Evolutionary conservation across 2,888 invertebrate genomes (phyloP), one percentile per base, ranked within the genome.

Genomic region (Apotomis capreana): DNA sequence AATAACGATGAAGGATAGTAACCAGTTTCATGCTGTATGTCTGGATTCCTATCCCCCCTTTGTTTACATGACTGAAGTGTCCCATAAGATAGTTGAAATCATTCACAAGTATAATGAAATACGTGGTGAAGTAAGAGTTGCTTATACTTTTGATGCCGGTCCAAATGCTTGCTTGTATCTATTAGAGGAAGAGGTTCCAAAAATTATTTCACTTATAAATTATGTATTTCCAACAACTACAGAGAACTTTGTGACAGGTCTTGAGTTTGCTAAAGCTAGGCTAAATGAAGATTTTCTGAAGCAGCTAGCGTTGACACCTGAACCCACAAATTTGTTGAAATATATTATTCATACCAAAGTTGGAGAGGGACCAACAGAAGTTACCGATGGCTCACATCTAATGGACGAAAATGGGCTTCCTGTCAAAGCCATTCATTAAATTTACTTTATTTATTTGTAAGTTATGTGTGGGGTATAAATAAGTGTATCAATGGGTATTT

Each of bases 141-240:
- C 98, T 0, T 99, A 99, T 86, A 99, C 99, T 13, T 99, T 98
- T 93, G 99, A 99, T 94, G 99, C 99, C 69, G 99, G 99, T 5
- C 97, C 99, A 63, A 99, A 99, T 94, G 98, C 98, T 4, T 98
- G 98, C 86, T 89, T 99, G 0, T 99, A 97, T 89, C 89, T 98
- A 13, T 89, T 97, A 63, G 95, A 97, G 78, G 91, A 96, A 75
- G 95, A 97, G 85, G 95, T 98, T 0, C 92, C 95, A 0, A 94
- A 94, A 80, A 92, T 98, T 10, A 73, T 97, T 37, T 90, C 95
- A 44, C 86, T 97, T 12, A 87, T 99, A 5, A 95, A 95, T 81
- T 87, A 95, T 80, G 94, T 95, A 55, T 98, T 98, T 80, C 98
- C 98, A 15, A 91, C 95, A 70, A 89, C 94, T 49, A 81, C 87